Evolutionary conservation across 2,113 vertebrate genomes (phyloP).

Genomic region (Ellobius talpinus): DNA sequence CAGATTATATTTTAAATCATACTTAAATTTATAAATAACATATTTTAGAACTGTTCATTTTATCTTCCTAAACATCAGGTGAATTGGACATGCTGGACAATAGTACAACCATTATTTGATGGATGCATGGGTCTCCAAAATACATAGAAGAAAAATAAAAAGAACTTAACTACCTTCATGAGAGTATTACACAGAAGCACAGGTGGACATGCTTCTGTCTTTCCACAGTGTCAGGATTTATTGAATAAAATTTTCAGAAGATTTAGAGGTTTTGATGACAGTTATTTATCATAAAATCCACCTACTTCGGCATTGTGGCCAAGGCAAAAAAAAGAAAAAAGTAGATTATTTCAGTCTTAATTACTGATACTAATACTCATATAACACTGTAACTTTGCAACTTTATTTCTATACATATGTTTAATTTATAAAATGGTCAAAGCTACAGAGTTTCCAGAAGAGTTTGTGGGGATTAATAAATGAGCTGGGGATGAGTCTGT

Average conservation of each 20-base stretch:
- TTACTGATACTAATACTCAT: not conserved
- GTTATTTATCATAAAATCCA: not conserved
- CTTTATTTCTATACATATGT: not conserved
- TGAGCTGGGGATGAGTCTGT: not conserved
- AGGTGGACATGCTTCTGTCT: not conserved
- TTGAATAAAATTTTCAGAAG: not conserved
- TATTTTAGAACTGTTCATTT: not conserved
- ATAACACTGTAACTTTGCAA: not conserved
- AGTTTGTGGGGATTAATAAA: not conserved
- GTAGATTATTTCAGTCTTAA: not conserved
- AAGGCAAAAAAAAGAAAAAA: not conserved
- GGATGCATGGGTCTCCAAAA: not conserved
- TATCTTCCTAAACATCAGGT: not conserved
- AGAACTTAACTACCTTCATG: not conserved
- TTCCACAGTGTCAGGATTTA: not conserved
- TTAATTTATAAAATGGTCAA: not conserved
- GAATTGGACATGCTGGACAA: not conserved
- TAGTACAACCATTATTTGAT: not conserved
- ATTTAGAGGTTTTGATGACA: not conserved
- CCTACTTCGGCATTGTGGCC: not conserved
- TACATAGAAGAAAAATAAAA: not conserved
- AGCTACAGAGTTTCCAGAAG: not conserved
- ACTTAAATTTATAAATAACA: not conserved
- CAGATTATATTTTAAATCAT: not conserved
- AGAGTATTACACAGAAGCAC: not conserved